phyloP scores from a whole-genome alignment of 1,140 invertebrate genomes.

The Papilio polytes region DNA sequence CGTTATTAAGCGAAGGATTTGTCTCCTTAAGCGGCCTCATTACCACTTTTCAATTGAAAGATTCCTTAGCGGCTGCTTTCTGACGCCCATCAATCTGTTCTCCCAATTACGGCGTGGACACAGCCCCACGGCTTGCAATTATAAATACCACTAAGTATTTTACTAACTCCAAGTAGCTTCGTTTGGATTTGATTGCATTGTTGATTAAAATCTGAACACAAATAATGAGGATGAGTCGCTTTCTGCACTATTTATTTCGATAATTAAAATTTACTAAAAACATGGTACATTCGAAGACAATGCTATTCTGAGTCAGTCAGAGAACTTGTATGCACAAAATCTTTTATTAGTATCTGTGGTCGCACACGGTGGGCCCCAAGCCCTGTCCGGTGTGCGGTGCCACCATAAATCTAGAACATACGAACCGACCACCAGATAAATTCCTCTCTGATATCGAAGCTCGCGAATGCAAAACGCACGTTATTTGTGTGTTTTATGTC shows the following conservation, averaged over 20 bases:
- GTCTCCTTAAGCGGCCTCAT: conserved; percentile 45
- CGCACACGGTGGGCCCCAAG: not conserved
- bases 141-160: conserved; percentile 43
- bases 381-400: not conserved
- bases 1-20: conserved; percentile 35
- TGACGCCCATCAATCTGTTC: conserved; percentile 43
- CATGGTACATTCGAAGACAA: conserved; percentile 1
- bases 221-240: not conserved
- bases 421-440: conserved; percentile 19
- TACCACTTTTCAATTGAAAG: conserved; percentile 50
- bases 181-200: conserved; percentile 10
- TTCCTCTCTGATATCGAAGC: conserved; percentile 12
- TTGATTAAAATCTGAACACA: not conserved
- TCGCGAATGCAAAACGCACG: conserved; percentile 16
- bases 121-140: conserved; percentile 41
- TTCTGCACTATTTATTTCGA: too few relatives aligned
- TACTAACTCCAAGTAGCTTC: conserved; percentile 3
- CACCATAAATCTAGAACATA: conserved; percentile 25
- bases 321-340: conserved; percentile 16
- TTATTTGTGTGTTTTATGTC: conserved; percentile 11
- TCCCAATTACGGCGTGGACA: conserved; percentile 45
- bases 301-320: not conserved
- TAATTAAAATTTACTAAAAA: not conserved
- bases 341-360: conserved; percentile 7
- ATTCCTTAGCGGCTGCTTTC: conserved; percentile 42